phyloP scores from a whole-genome alignment of 2,797 vertebrate species.

The Sebastes elongatus region DNA sequence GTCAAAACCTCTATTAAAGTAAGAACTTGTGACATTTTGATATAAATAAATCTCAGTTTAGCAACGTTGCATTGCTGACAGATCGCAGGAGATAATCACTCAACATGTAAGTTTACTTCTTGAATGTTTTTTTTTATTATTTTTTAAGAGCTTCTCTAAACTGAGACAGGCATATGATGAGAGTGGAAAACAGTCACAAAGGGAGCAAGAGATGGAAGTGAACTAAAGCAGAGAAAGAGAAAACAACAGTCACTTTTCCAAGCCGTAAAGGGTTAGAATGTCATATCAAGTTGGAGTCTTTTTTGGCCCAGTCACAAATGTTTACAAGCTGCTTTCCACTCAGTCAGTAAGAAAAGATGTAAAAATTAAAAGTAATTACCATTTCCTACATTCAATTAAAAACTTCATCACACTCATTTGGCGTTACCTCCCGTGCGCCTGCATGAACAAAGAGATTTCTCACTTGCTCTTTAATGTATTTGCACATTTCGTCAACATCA shows the following conservation, averaged over 20 bases:
- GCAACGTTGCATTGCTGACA: neutral
- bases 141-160: neutral
- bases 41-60: conserved; percentile 26
- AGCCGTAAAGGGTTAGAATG: conserved; percentile 1
- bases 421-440: neutral
- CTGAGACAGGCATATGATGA: neutral
- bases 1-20: conserved; percentile 27
- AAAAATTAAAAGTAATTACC: neutral
- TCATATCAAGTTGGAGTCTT: conserved; percentile 1
- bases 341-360: conserved; percentile 5
- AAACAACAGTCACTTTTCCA: neutral
- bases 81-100: neutral
- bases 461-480: conserved; percentile 20
- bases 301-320: conserved; percentile 7
- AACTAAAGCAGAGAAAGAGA: neutral
- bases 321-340: conserved; percentile 13
- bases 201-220: neutral
- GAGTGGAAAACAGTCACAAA: neutral
- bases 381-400: conserved; percentile 20
- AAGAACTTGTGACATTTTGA: conserved; percentile 18
- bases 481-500: conserved; percentile 8
- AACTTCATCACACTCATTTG: conserved; percentile 13
- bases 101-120: neutral
- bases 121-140: neutral
- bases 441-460: conserved; percentile 31